phyloP scores from a whole-genome alignment of 2,888 invertebrate genomes.

The Noctua fimbriata region DNA sequence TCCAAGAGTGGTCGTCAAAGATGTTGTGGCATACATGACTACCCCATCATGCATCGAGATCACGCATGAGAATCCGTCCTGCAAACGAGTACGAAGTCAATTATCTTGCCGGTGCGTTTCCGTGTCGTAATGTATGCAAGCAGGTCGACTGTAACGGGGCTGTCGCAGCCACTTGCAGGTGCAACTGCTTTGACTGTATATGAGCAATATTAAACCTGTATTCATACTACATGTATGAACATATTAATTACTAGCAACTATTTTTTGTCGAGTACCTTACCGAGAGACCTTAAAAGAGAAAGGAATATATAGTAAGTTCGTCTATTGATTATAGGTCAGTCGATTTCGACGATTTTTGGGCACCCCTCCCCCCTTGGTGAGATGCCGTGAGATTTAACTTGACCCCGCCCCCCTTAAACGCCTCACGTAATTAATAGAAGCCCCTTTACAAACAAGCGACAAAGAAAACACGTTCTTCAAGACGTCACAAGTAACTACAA shows the following conservation, averaged over 20 bases:
- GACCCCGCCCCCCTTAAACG: neutral
- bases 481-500: neutral
- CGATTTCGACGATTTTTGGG: neutral
- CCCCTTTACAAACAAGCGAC: neutral
- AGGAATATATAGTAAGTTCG: neutral
- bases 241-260: neutral
- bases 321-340: neutral
- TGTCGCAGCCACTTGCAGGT: neutral
- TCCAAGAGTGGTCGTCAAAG: conserved; percentile 92
- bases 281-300: neutral
- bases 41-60: conserved; percentile 96
- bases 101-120: conserved; percentile 7
- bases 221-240: neutral
- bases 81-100: conserved; percentile 43
- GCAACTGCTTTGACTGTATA: neutral
- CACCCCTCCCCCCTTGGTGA: neutral
- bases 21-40: conserved; percentile 93
- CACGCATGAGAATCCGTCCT: conserved; percentile 95
- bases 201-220: conserved; percentile 8
- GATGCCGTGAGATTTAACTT: neutral
- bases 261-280: conserved; percentile 4
- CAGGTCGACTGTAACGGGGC: neutral
- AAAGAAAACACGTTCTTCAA: neutral
- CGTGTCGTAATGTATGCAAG: neutral
- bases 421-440: neutral